Evolutionary conservation across 2,797 vertebrate species (phyloP), one percentile per base, ranked within the genome.

Genomic region (Corythornis leucogaster): DNA sequence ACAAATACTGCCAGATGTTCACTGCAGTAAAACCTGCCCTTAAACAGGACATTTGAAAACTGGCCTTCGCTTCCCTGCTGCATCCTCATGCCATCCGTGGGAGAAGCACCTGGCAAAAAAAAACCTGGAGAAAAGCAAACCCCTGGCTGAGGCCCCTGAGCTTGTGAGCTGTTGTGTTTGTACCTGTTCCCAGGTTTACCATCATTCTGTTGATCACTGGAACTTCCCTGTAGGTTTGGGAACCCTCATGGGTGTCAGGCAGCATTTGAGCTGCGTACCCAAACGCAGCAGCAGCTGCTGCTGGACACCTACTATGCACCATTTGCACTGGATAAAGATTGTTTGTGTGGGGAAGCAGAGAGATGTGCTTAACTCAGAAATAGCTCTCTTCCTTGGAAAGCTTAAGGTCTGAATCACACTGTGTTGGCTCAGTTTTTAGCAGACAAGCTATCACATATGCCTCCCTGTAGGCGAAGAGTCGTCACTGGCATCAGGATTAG

Each of bases 361-460:
- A 42, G 92, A 90, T 51, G 81, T 78, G 84, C 89, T 59, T 18
- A 42, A 57, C 95, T 95, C 94, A 89, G 90, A 95, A 96, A 96
- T 94, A 96, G 93, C 93, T 96, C 45, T 74, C 62, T 96, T 94
- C 94, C 93, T 94, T 94, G 96, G 93, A 94, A 96, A 96, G 94
- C 90, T 95, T 71, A 77, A 90, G 81, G 93, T 64, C 96, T 96
- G 96, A 96, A 94, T 96, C 96, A 96, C 94, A 48, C 80, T 90
- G 94, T 96, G 95, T 94, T 96, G 96, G 96, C 94, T 96, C 95
- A 92, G 92, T 67, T 94, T 92, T 95, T 78, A 94, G 90, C 92
- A 96, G 95, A 94, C 95, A 54, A 96, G 84, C 90, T 95, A 59
- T 94, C 93, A 87, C 89, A 95, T 78, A 90, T 89, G 93, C 91